Evolutionary conservation across 2,888 invertebrate species (phyloP).

Genomic region (Brachynemurus nebulosus): DNA sequence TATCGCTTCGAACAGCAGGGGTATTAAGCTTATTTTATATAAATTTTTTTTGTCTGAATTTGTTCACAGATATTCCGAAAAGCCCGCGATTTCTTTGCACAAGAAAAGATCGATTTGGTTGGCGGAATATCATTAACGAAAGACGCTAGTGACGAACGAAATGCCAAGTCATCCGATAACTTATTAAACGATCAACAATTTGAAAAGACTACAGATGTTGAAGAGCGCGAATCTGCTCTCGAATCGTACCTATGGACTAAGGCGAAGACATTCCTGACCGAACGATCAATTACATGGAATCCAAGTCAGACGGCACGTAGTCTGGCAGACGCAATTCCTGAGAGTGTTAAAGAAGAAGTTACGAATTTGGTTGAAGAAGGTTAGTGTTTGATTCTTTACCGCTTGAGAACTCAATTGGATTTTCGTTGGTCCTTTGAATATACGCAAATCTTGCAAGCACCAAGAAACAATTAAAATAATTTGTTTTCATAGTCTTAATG

Average conservation of each 20-base stretch:
- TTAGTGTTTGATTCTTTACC: no score
- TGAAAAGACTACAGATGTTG: constrained; percentile 35
- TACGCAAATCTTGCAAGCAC: no score
- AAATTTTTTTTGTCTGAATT: constrained; percentile 17
- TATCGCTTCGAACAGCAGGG: no score
- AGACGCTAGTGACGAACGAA: constrained; percentile 22
- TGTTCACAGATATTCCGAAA: constrained; percentile 43
- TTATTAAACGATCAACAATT: constrained; percentile 34
- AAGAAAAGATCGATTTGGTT: constrained; percentile 39
- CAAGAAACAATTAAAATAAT: no score
- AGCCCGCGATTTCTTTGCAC: constrained; percentile 42
- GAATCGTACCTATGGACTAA: constrained; percentile 41
- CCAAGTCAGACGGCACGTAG: constrained; percentile 32
- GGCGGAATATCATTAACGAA: constrained; percentile 38
- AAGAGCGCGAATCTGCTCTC: constrained; percentile 39
- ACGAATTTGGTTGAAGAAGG: constrained; percentile 42
- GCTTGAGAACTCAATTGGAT: no score
- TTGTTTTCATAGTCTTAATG: no score
- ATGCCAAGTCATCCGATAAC: constrained; percentile 33
- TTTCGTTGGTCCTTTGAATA: no score
- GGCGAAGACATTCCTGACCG: constrained; percentile 39
- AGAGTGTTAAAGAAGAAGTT: constrained; percentile 39
- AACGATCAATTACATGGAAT: constrained; percentile 38
- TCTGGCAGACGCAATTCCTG: constrained; percentile 38
- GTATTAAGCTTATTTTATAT: no score